Evolutionary conservation across 2,113 vertebrate species (phyloP), one percentile per base, ranked within the genome.

Genomic region (Peromyscus polionotus): DNA sequence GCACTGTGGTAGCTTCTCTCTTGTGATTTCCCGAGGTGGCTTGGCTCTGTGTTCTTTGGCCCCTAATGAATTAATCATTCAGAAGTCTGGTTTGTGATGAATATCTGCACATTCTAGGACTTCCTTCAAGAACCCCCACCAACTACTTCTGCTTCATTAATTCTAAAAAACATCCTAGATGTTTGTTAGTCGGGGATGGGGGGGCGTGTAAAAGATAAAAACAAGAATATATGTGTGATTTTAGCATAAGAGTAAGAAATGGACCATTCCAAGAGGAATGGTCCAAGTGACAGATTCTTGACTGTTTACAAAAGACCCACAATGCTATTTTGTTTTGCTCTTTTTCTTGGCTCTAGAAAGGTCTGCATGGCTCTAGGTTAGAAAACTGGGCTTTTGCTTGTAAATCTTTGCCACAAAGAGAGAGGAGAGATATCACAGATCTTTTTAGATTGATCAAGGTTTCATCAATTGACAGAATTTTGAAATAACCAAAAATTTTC

Each of bases 31-130:
- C 67, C 85, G 61, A 93, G 73, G 70, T 59, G 68, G 36, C 33
- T 90, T 48, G 95, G 93, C 92, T 94, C 90, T 88, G 83, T 95
- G 48, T n/a, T 87, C 9, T 88, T 88, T 91, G 90, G 42, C 83
- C 85, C 28, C 7, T 1, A 65, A 22, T 63, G 42, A 93, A 95
- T 54, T 84, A 95, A 95, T 81, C 92, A 51, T 59, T 54, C 54
- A 81, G 76, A 16, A 57, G 57, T 68, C 54, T 85, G 77, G n/a
- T 79, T 87, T 79, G 63, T 61, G 79, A 92, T 70, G 86, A 86
- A 48, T 63, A 80, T 12, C 65, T 65, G n/a, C 48, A 75, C 36
- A 88, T 31, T 79, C 42, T 65, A 36, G 17, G 7, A 45, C 83
- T 95, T 59, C 59, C 67, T 86, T 88, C 68, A 80, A 94, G 61